phyloP scores from a whole-genome alignment of 2,888 invertebrate species.

The Drosophila emarginata region DNA sequence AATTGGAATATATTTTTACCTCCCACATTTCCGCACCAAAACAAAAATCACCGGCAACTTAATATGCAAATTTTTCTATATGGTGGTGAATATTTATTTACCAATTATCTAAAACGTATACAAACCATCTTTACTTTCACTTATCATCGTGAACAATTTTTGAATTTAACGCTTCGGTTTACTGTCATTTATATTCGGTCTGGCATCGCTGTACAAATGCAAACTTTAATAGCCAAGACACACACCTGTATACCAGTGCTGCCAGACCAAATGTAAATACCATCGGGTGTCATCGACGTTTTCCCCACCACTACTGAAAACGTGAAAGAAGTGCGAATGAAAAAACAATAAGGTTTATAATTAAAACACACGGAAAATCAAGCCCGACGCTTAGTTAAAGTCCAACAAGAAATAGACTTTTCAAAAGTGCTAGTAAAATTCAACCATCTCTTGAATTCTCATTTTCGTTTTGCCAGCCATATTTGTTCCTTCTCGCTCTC shows the following conservation, averaged over 20 bases:
- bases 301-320: not conserved
- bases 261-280: not conserved
- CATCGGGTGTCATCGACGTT: not conserved
- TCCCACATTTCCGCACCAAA: conserved; percentile 61
- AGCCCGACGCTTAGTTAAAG: conserved; percentile 41
- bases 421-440: not conserved
- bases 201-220: not conserved
- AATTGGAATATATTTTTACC: conserved; percentile 10
- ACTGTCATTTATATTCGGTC: not conserved
- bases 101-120: conserved; percentile 46
- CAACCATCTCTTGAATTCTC: not conserved
- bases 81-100: conserved; percentile 66
- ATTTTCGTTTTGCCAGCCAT: conserved; percentile 74
- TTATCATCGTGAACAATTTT: not conserved
- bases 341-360: conserved; percentile 1
- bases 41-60: conserved; percentile 15
- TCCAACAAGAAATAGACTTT: conserved; percentile 68
- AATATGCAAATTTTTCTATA: conserved; percentile 63
- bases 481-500: conserved; percentile 66
- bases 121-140: not conserved
- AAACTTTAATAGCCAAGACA: too few relatives aligned
- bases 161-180: not conserved
- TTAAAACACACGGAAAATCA: not conserved
- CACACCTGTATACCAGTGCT: not conserved
- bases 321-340: not conserved